Conservation (phyloP, 2,888 invertebrate species). For the Tipula lateralis region DNA sequence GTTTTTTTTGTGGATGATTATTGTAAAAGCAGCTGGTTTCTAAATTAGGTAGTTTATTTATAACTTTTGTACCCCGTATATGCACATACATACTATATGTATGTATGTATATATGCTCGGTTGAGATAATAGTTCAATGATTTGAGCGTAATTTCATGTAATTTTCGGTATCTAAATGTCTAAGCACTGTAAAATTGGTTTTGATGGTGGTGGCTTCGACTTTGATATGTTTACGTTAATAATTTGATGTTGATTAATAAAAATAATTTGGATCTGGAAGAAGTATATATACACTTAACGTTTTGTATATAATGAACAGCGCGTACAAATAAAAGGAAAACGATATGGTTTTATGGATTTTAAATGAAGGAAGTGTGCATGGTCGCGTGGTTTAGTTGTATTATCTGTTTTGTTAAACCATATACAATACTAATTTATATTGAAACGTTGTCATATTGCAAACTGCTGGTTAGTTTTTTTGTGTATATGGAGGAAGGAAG, state of each 20-base stretch:
- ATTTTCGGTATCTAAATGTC: neutral
- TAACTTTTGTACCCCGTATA: neutral
- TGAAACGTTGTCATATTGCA: neutral
- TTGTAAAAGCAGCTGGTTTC: neutral
- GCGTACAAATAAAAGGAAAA: neutral
- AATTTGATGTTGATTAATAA: neutral
- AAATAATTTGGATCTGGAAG: neutral
- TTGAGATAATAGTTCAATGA: neutral
- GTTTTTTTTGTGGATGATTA: neutral
- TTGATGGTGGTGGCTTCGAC: neutral
- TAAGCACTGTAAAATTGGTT: neutral
- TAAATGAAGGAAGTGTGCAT: slow-evolving; percentile 19
- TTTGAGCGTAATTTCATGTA: neutral
- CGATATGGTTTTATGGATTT: slow-evolving; percentile 24
- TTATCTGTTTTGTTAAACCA: neutral
- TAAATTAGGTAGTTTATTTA: slow-evolving; percentile 11
- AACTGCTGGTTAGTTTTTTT: neutral
- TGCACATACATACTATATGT: neutral
- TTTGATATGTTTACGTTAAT: neutral
- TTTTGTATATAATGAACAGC: neutral
- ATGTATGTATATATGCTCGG: neutral
- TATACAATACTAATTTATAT: neutral
- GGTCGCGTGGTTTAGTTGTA: slow-evolving; percentile 8
- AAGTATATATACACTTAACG: neutral
- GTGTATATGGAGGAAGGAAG: neutral